Base-by-base conservation (phyloP, 2,888 invertebrate genomes). In the Synanthedon vespiformis region DNA sequence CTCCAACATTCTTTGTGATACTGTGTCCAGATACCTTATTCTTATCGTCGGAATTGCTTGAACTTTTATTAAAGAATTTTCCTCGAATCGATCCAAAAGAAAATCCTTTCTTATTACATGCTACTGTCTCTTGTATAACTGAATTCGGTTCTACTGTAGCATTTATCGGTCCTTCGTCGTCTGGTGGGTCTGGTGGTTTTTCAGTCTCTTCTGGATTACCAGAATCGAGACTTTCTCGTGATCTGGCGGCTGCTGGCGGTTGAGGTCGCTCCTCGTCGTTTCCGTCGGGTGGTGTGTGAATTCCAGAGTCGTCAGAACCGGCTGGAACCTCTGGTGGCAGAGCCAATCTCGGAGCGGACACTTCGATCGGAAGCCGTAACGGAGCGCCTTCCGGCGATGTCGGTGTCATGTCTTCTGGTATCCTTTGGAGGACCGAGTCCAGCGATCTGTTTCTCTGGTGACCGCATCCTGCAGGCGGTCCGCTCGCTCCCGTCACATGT, bases 371-470 rank as follows among this genome's bases (percentile, higher is more conserved):
- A 57, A 78, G 58, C 58, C 84, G 81, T 57, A 83, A 78, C 60
- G 78, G 79, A 60, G 74, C 80, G 56, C 81, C 80, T 64, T 83
- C 84, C 67, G 79, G 85, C 60, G 79, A 86, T 56, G 79, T 87
- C 67, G 81, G 88, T 88, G 85, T 93, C 92, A 71, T 93, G 65
- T 87, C 95, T 89, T 95, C 95, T 56, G 95, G 95, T 74, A 96
- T 95, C 77, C 94, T 89, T 78, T 95, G 95, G 59, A 95, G 89
- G 56, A 95, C 96, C 55, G 95, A 96, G 79, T 96, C 96, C 77
- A 96, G 87, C 74, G 95, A 95, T 61, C 96, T 91, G 88, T 96
- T 96, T 66, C 96, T 91, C 82, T 95, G 95, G 77, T 95, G 94
- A 67, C 92, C 91, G 60, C 92, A 85, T 82, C 84, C 86, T 57